Conservation (phyloP, 1,140 invertebrate species). For the Zaprionus davidi region DNA sequence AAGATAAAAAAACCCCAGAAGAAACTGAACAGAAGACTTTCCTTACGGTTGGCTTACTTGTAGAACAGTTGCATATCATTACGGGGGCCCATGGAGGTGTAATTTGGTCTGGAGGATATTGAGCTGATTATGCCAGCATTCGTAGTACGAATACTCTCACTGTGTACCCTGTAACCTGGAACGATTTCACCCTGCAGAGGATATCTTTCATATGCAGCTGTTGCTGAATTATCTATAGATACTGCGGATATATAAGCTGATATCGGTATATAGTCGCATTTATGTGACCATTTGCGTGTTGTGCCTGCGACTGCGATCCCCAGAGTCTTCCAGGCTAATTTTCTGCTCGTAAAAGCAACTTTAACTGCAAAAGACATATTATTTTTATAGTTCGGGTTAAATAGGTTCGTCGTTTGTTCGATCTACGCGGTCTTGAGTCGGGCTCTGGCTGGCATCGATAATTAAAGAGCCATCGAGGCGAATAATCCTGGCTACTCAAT, state of each 20-base stretch:
- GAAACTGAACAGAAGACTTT: neutral
- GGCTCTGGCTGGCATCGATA: conserved; percentile 49
- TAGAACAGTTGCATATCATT: conserved; percentile 32
- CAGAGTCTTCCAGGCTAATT: conserved; percentile 63
- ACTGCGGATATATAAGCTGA: neutral
- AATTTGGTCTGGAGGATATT: conserved; percentile 50
- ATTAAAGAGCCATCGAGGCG: conserved; percentile 61
- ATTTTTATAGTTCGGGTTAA: conserved; percentile 69
- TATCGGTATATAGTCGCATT: neutral
- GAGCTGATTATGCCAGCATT: conserved; percentile 66
- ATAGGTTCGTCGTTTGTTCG: conserved; percentile 35
- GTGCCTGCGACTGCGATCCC: conserved; percentile 25
- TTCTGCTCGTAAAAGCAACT: conserved; percentile 72
- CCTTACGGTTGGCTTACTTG: neutral
- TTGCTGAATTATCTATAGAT: conserved; percentile 10
- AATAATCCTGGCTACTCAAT: conserved; percentile 60
- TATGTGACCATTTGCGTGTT: neutral
- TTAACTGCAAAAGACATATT: conserved; percentile 69
- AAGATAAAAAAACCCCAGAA: conserved; percentile 2
- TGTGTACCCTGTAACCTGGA: neutral
- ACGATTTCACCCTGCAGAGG: neutral
- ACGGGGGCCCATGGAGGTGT: conserved; percentile 28
- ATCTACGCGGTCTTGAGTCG: conserved; percentile 28
- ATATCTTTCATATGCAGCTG: conserved; percentile 14
- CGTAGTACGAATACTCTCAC: neutral